These are phyloP conservation scores for Calameuta idolon DNA, from an alignment of 2,888 invertebrate genomes.

Conservation along the genomic window DNA sequence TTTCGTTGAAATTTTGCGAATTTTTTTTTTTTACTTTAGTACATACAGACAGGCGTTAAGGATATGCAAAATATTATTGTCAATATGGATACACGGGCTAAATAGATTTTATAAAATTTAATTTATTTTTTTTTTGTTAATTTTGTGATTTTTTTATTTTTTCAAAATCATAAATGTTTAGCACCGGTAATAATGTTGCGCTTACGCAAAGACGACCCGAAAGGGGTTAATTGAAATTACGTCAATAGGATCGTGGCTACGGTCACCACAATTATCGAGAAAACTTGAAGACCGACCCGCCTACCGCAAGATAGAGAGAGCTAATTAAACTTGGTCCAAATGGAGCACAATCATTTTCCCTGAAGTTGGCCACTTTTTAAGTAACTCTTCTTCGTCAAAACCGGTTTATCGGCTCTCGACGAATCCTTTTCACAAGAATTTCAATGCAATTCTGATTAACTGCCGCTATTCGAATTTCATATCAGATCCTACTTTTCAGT, in stretches of 20 bases:
- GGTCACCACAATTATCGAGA: not conserved
- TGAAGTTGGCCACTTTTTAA: conserved; percentile 47
- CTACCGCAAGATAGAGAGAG: conserved; percentile 12
- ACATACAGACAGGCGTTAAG: not conserved
- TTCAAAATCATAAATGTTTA: not conserved
- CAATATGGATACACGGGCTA: not conserved
- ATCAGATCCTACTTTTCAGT: not conserved
- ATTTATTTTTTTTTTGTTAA: not conserved
- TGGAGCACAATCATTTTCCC: conserved; percentile 45
- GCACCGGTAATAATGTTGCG: not conserved
- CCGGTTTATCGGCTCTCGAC: conserved; percentile 20
- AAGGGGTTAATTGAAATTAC: not conserved
- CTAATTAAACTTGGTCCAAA: conserved; percentile 50
- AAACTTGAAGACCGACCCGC: not conserved
- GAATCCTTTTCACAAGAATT: not conserved
- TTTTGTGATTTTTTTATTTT: not conserved
- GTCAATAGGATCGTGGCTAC: not conserved
- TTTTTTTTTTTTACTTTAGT: not conserved
- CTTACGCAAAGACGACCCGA: not conserved
- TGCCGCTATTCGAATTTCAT: not conserved
- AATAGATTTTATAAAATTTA: not conserved
- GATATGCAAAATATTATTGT: not conserved
- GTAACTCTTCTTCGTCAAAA: conserved; percentile 19
- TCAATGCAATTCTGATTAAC: not conserved
- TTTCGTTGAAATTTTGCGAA: not conserved